Evolutionary conservation across 2,888 invertebrate species (phyloP).

Genomic region (Drosophila longiperda): DNA sequence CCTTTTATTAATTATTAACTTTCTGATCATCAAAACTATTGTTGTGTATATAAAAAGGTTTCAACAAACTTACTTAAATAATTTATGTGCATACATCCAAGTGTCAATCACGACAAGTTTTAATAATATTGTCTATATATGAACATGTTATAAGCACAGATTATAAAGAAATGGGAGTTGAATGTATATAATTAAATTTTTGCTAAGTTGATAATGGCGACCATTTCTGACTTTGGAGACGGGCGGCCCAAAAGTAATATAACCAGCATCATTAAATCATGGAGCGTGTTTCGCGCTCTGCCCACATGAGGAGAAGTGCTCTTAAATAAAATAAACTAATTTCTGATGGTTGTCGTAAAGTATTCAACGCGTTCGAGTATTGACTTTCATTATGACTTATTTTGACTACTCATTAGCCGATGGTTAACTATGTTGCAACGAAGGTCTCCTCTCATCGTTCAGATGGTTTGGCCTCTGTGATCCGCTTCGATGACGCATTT

Average conservation of each 20-base stretch:
- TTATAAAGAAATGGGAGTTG: conserved; percentile 7
- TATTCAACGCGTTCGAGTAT: conserved; percentile 20
- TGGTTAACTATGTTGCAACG: conserved; percentile 59
- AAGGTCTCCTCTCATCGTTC: conserved; percentile 51
- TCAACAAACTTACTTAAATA: background rate
- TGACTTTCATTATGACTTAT: conserved; percentile 66
- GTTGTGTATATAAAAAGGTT: background rate
- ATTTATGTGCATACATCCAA: background rate
- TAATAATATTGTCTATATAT: background rate
- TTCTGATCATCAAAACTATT: background rate
- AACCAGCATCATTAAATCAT: conserved; percentile 13
- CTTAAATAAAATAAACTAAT: conserved; percentile 22
- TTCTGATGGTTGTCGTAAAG: conserved; percentile 21
- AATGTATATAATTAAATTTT: conserved; percentile 29
- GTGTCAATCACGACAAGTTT: background rate
- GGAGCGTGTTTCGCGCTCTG: conserved; percentile 29
- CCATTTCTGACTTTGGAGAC: conserved; percentile 31
- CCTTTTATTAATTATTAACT: background rate
- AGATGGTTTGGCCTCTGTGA: conserved; percentile 10
- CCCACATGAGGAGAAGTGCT: conserved; percentile 41
- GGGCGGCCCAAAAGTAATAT: conserved; percentile 14
- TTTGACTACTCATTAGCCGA: conserved; percentile 47
- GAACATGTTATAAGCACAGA: background rate
- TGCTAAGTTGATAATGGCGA: conserved; percentile 17
- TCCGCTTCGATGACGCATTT: conserved; percentile 58